phyloP scores from a whole-genome alignment of 37 sponge, comb jelly and placozoan genomes.

The Chondrilla cf. caribensis region DNA sequence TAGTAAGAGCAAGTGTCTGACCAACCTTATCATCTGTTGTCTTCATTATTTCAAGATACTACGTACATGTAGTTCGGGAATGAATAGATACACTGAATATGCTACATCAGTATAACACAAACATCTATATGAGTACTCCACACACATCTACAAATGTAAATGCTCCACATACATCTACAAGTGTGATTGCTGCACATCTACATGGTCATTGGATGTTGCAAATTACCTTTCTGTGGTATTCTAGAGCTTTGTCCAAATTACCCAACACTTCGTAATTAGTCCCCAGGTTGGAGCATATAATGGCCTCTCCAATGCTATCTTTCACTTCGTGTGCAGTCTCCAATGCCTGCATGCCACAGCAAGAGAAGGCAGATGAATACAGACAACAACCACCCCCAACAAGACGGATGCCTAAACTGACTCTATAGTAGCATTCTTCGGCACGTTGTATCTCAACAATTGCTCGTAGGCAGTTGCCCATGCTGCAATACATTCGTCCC shows the following conservation, averaged over 20 bases:
- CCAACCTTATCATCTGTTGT: constrained; percentile 35
- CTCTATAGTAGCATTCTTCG: constrained; percentile 78
- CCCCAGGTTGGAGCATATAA: constrained; percentile 64
- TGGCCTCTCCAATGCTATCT: constrained; percentile 63
- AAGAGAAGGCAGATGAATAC: not conserved
- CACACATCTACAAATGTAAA: not conserved
- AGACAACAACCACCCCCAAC: no score
- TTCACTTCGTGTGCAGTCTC: constrained; percentile 61
- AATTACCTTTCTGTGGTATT: constrained; percentile 70
- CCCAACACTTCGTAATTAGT: constrained; percentile 66
- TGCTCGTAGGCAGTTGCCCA: constrained; percentile 84
- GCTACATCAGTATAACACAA: not conserved
- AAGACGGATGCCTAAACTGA: not conserved
- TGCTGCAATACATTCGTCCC: constrained; percentile 71
- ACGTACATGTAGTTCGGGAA: no score
- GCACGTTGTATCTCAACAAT: constrained; percentile 77
- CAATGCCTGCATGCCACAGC: constrained; percentile 27
- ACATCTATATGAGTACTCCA: not conserved
- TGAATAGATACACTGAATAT: not conserved
- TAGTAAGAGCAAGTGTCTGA: constrained; percentile 63
- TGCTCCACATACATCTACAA: not conserved
- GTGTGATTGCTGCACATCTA: no score
- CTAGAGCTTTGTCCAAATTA: constrained; percentile 53
- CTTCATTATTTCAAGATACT: constrained; percentile 59
- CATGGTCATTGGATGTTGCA: no score